A percentile compares a stretch with the other conserved stretches of the same genome.
Conservation (phyloP, 2,888 invertebrate genomes). For the Drosophila falleni region DNA sequence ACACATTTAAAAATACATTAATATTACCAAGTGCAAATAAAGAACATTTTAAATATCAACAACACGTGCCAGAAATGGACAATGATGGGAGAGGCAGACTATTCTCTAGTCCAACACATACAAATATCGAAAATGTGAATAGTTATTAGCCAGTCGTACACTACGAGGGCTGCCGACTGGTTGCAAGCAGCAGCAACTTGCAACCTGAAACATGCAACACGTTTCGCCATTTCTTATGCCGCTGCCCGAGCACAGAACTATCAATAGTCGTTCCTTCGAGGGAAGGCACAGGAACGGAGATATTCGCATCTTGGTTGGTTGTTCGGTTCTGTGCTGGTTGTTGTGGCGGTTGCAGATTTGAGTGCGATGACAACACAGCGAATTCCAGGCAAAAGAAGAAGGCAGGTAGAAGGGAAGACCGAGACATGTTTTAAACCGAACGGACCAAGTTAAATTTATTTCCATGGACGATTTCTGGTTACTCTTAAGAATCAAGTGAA, state of each 20-base stretch:
- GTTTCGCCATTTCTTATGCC: constrained; percentile 22
- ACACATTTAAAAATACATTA: neutral
- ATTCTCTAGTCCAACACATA: constrained; percentile 10
- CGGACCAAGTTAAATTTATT: constrained; percentile 2
- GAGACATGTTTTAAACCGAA: constrained; percentile 35
- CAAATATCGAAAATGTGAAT: constrained; percentile 28
- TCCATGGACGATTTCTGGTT: constrained; percentile 15
- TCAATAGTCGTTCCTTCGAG: constrained; percentile 20
- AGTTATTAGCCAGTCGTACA: constrained; percentile 33
- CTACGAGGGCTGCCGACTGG: constrained; percentile 38
- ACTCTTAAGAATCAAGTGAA: constrained; percentile 23
- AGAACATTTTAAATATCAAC: neutral
- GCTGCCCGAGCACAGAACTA: constrained; percentile 15
- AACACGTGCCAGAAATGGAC: constrained; percentile 50
- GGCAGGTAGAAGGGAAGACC: constrained; percentile 44
- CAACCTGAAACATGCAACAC: constrained; percentile 10
- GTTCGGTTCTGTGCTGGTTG: constrained; percentile 11
- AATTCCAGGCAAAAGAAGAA: constrained; percentile 42
- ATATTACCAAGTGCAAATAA: neutral
- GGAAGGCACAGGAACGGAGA: constrained; percentile 13
- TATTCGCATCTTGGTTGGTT: constrained; percentile 14
- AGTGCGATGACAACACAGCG: constrained; percentile 59
- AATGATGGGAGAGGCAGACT: constrained; percentile 2
- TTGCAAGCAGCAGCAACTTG: constrained; percentile 31
- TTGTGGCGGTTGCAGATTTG: constrained; percentile 73